Percentiles rank a stretch among this genome's conserved stretches.
phyloP scores from a whole-genome alignment of 2,888 invertebrate genomes.

The Lysandra bellargus region DNA sequence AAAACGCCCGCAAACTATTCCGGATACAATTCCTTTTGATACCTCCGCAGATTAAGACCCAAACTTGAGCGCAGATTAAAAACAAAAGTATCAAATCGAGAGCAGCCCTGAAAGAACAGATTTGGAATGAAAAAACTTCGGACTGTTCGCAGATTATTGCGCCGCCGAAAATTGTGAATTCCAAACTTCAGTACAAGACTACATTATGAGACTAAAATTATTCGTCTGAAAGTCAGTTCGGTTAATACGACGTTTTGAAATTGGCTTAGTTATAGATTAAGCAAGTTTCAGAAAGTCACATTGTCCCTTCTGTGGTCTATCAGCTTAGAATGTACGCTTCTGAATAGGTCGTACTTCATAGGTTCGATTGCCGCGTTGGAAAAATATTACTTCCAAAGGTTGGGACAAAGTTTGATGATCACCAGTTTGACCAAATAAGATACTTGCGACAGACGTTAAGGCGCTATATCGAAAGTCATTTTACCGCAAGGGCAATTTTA shows the following conservation, averaged over 20 bases:
- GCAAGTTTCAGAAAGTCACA: too few relatives aligned
- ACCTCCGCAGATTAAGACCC: conserved; percentile 28
- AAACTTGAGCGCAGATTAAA: conserved; percentile 32
- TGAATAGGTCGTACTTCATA: too few relatives aligned
- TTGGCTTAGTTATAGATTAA: too few relatives aligned
- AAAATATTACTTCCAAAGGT: too few relatives aligned
- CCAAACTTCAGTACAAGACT: not conserved
- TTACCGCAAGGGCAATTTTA: too few relatives aligned
- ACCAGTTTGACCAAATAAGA: too few relatives aligned
- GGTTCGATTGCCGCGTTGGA: too few relatives aligned
- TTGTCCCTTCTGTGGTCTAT: too few relatives aligned
- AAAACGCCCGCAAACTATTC: not conserved
- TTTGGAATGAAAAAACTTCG: conserved; percentile 79
- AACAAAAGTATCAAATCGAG: conserved; percentile 51
- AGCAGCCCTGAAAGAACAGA: conserved; percentile 66
- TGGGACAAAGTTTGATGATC: too few relatives aligned
- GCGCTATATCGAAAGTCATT: too few relatives aligned
- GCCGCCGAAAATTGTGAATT: conserved; percentile 70
- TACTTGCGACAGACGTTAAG: too few relatives aligned
- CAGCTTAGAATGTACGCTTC: too few relatives aligned
- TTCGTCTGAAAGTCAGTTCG: not conserved
- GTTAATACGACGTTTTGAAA: not conserved
- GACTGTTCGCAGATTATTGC: conserved; percentile 76
- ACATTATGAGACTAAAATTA: not conserved
- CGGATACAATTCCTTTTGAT: not conserved